These are phyloP conservation scores for Hemiprocne comata DNA, from an alignment of 2,113 vertebrate genomes.

Conservation along the genomic window DNA sequence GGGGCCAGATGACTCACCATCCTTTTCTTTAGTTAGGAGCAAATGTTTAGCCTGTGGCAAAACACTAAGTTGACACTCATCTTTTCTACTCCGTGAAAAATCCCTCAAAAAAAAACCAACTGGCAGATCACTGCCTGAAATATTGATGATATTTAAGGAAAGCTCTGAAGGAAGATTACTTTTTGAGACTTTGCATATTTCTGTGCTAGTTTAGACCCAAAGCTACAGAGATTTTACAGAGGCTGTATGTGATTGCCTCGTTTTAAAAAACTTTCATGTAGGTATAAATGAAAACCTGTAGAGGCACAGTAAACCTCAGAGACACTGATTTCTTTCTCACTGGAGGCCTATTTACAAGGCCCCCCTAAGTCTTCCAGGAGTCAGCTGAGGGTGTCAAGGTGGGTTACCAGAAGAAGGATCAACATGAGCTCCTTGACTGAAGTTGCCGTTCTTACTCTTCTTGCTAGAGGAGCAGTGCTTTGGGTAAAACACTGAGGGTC, in stretches of 20 bases:
- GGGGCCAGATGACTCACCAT: not conserved
- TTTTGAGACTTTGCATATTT: not conserved
- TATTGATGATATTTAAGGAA: not conserved
- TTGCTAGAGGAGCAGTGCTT: not conserved
- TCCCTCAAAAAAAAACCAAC: not conserved
- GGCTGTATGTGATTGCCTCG: not conserved
- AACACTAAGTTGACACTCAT: not conserved
- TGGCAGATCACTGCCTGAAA: not conserved
- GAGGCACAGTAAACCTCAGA: not conserved
- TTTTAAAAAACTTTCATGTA: not conserved
- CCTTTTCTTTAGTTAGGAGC: not conserved
- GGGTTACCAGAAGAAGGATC: not conserved
- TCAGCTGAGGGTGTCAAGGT: not conserved
- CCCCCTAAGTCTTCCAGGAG: not conserved
- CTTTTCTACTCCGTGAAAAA: not conserved
- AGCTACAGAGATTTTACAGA: not conserved
- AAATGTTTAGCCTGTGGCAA: not conserved
- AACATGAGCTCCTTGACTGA: not conserved
- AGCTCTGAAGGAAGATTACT: not conserved
- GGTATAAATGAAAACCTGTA: not conserved
- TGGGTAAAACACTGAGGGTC: constrained; percentile 37
- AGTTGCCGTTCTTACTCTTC: not conserved
- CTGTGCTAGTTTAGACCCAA: not conserved
- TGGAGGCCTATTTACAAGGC: not conserved
- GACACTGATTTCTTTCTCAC: not conserved